Base-by-base conservation (phyloP, 2,113 vertebrate genomes). In the Carassius auratus region DNA sequence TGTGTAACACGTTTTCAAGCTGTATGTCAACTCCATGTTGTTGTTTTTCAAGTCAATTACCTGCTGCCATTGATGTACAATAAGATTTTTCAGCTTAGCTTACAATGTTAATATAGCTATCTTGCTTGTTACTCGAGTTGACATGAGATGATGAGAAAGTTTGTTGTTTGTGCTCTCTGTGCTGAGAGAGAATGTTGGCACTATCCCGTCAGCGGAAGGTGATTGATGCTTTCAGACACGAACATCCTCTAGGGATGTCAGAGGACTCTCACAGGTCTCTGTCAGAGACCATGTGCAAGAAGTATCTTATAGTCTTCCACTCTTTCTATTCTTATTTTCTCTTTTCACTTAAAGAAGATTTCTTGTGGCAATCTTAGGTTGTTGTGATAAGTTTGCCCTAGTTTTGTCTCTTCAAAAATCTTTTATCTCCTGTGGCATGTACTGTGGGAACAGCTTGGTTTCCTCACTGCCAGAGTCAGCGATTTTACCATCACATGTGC, bases 381-480 rank as follows among this genome's bases (percentile, higher is more conserved):
- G 38, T 48, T 68, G 30, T 23, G 26, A 48, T 30, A 66, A 21
- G 42, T 45, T 81, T 81, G 57, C 57, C 55, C 78, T 76, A 76
- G 48, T 30, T 66, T 45, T 64, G 19, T 81, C 13, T 26, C 36
- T 80, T 30, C 21, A 36, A 8, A 81, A 68, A 52, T 68, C 62
- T 69, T 68, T 81, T 17, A 81, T 81, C 62, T 81, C 79, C 9
- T 30, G 38, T 66, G 76, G 55, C 59, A 26, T 62, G 33, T 74
- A 30, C 75, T 76, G 75, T 76, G 75, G 50, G 48, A 55, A 33
- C 48, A 52, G 48, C 75, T 26, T 19, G 1, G 76, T 73, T 57
- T 85, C 26, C 55, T 42, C 48, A 69, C 21, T 61, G 52, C 36
- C 9, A 17, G 85, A 61, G 79, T 87, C 73, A 87, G 62, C 78